phyloP scores from a whole-genome alignment of 2,797 vertebrate genomes.

The Anguilla anguilla region DNA sequence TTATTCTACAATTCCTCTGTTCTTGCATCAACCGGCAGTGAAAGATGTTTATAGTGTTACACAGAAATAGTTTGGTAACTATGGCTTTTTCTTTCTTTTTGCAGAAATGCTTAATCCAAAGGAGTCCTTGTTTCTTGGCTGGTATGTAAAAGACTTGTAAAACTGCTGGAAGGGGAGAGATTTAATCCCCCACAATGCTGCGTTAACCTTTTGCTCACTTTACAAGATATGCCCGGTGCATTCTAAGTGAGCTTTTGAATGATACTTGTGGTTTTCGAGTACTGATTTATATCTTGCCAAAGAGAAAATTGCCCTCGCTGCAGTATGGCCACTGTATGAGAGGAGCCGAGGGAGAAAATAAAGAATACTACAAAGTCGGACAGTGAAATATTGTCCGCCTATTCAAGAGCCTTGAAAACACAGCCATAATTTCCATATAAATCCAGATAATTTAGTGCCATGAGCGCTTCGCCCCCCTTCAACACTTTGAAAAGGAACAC shows the following conservation, averaged over 20 bases:
- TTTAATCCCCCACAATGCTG: conserved; percentile 42
- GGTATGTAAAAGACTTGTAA: conserved; percentile 59
- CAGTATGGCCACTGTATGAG: conserved; percentile 42
- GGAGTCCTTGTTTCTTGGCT: conserved; percentile 41
- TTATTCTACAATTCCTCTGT: background rate
- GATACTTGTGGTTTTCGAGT: conserved; percentile 56
- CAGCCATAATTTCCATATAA: conserved; percentile 70
- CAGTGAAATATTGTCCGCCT: conserved; percentile 59
- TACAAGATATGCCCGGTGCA: conserved; percentile 61
- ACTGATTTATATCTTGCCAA: conserved; percentile 58
- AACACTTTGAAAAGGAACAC: conserved; percentile 56
- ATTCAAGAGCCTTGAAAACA: conserved; percentile 65
- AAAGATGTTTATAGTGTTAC: background rate
- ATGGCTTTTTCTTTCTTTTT: conserved; percentile 53
- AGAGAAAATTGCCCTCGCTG: conserved; percentile 46
- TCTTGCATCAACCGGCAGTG: background rate
- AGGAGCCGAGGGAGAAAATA: conserved; percentile 54
- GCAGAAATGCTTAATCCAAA: conserved; percentile 53
- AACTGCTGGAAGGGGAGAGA: conserved; percentile 45
- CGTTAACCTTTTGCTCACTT: conserved; percentile 73
- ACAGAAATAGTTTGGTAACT: conserved; percentile 54
- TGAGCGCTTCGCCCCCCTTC: conserved; percentile 51
- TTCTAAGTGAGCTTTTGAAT: conserved; percentile 59
- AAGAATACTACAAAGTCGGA: conserved; percentile 51
- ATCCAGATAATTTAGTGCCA: conserved; percentile 70